Base-by-base conservation (phyloP, 2,888 invertebrate genomes). In the Venusia cambrica region DNA sequence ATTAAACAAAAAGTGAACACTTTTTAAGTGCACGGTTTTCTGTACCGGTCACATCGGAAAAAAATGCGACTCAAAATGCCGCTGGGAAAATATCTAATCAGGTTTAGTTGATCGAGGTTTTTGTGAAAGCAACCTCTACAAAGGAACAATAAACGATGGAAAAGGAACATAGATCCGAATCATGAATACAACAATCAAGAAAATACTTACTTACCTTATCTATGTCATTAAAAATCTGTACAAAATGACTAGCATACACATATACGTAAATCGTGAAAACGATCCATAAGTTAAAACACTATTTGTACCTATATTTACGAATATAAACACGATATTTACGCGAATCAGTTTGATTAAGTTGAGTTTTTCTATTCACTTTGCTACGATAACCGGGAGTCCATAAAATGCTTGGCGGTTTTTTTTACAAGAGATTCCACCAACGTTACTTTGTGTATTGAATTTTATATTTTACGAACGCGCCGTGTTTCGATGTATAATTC, bases 211-310 rank as follows among this genome's bases (percentile, higher is more conserved):
- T 66, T 71, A 73, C 49, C 27, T n/a, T n/a, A 47, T 48, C 69
- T 66, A 70, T 46, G 56, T 42, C 51, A 70, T 68, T 73, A 60
- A 64, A 73, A 74, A 71, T 67, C 79, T 85, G 84, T 84, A 85
- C 84, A 84, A 64, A 73, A 77, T 68, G 73, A 75, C 79, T 85
- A 84, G 79, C 73, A 70, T 78, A 81, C 72, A 78, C 73, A 72
- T 61, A 66, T 73, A 74, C 67, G 60, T 51, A 64, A 66, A 67
- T 62, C 49, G 50, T 57, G 55, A 73, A 75, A 70, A 62, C 55
- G 48, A 58, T 50, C 51, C 58, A 63, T 63, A 67, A 71, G 73
- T 63, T 66, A 73, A 69, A 74, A 73, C 50, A 62, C 73, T 80
- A 78, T 76, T 75, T 22, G 68, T 78, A 77, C 66, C 71, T 76